Evolutionary conservation across 2,797 vertebrate species (phyloP), one percentile per base, ranked within the genome.

Genomic region (Calcarius lapponicus): DNA sequence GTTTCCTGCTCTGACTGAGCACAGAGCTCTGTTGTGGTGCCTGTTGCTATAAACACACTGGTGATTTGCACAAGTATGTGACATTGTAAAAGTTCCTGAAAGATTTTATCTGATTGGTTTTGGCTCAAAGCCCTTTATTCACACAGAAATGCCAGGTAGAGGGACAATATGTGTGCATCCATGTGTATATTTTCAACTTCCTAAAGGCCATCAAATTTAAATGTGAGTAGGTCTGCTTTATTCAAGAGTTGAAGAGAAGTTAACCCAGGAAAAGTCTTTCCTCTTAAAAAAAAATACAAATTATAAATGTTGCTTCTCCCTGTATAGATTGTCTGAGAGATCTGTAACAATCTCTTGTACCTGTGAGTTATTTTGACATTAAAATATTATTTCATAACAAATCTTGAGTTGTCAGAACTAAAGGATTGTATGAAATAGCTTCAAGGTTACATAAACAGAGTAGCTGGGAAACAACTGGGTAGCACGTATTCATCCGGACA

Each of bases 41-140:
- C 97, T 91, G 99, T 99, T 99, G 99, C 99, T 99, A 99, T 99
- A 99, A 99, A 99, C 99, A 99, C 84, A 38, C 94, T 73, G 97
- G 88, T 74, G 40, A 98, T 99, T 98, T 98, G 98, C 99, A 98
- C 98, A 98, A 98, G 97, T 97, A 98, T 98, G 98, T 98, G 98
- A 98, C 98, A 98, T 97, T 98, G 98, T 98, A 98, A 98, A 99
- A 98, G 98, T 99, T 99, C 98, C 98, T 98, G 98, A 96, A 96
- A 98, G 98, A 99, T 99, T 97, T 98, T 99, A 99, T 99, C 99
- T 97, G 89, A 93, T 93, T 88, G 76, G 57, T 65, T 96, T 97
- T 99, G 99, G 99, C 98, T 51, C 40, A 1, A 13, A 31, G 98
- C 98, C 98, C 97, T 91, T 95, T 86, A 96, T 97, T 97, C 97